Evolutionary conservation across 1,140 invertebrate species (phyloP).

Genomic region (Xylocopa sonorina): DNA sequence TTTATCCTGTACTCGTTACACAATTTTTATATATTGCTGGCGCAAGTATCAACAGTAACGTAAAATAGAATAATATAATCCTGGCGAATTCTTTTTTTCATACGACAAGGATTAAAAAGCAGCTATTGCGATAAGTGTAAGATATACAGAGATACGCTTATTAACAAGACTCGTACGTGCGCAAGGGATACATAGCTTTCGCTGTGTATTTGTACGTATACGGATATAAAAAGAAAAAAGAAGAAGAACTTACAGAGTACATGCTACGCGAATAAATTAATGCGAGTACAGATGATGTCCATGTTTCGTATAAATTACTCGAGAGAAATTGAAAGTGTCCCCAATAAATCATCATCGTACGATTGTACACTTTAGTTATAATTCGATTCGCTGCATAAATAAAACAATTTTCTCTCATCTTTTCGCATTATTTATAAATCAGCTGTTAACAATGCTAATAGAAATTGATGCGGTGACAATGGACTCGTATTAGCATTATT

Average conservation of each 20-base stretch:
- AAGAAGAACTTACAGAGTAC: no score
- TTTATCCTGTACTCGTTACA: conserved; percentile 71
- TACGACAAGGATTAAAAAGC: conserved; percentile 59
- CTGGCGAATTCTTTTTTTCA: conserved; percentile 70
- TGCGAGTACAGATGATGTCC: neutral
- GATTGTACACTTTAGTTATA: no score
- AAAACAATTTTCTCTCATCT: conserved; percentile 4
- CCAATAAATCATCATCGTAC: no score
- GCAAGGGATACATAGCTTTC: conserved; percentile 35
- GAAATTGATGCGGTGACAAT: no score
- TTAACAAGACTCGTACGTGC: conserved; percentile 54
- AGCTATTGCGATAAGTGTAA: conserved; percentile 65
- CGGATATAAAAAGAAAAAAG: conserved; percentile 49
- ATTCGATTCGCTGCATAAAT: neutral
- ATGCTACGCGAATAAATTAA: conserved; percentile 1
- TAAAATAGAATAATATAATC: conserved; percentile 72
- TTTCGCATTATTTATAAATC: conserved; percentile 1
- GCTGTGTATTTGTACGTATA: conserved; percentile 42
- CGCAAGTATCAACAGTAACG: conserved; percentile 65
- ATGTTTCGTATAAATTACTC: no score
- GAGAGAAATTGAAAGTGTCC: no score
- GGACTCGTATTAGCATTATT: conserved; percentile 8
- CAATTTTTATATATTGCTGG: conserved; percentile 67
- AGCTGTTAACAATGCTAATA: conserved; percentile 15
- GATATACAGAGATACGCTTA: conserved; percentile 50